Evolutionary conservation across 2,113 vertebrate genomes (phyloP).

Genomic region (Fukomys damarensis): DNA sequence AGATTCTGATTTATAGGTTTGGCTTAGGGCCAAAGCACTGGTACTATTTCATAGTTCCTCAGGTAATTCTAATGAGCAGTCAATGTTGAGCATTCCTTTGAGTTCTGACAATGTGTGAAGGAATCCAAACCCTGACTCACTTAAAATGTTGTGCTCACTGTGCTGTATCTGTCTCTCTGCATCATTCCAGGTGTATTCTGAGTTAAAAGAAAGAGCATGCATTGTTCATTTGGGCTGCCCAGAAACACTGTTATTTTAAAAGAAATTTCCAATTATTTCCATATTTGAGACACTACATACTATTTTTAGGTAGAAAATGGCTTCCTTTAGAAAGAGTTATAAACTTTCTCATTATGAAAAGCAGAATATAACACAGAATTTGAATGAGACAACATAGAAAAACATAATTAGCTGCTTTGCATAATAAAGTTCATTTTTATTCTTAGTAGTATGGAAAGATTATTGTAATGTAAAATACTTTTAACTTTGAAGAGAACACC

Average conservation of each 20-base stretch:
- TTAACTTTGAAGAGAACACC: neutral
- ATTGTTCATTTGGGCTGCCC: neutral
- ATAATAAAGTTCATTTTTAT: constrained; percentile 18
- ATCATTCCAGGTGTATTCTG: neutral
- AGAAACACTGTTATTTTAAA: constrained; percentile 17
- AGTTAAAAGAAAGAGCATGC: neutral
- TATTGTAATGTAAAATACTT: constrained; percentile 37
- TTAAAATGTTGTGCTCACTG: neutral
- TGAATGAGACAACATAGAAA: neutral
- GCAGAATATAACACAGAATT: neutral
- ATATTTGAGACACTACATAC: neutral
- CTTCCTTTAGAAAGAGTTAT: neutral
- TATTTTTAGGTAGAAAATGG: constrained; percentile 19
- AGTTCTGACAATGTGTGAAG: constrained; percentile 44
- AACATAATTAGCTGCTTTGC: constrained; percentile 15
- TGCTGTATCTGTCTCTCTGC: neutral
- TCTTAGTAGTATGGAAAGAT: neutral
- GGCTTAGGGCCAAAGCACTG: neutral
- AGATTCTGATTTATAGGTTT: constrained; percentile 30
- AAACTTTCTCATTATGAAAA: constrained; percentile 15
- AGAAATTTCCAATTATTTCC: neutral
- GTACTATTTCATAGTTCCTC: neutral
- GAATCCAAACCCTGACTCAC: neutral
- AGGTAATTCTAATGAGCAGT: constrained; percentile 46
- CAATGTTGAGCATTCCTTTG: neutral